Conservation (phyloP, 2,797 vertebrate genomes). For the Gila robusta region DNA sequence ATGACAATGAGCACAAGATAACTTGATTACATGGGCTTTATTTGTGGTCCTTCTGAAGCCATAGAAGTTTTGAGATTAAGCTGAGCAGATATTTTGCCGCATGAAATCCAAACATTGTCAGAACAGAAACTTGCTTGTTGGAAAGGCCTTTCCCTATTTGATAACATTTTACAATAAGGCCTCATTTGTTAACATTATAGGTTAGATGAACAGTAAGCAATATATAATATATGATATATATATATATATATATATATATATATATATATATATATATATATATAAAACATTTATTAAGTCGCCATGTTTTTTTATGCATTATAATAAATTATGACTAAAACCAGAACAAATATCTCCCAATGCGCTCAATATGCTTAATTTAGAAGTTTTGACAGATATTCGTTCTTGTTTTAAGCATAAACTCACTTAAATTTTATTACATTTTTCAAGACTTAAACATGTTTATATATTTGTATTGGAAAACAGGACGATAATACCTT, state of each 20-base stretch:
- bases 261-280: too few relatives aligned
- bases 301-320: background rate
- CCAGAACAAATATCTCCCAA: too few relatives aligned
- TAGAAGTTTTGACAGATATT: too few relatives aligned
- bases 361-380: too few relatives aligned
- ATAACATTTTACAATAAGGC: constrained; percentile 4
- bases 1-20: constrained; percentile 30
- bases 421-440: too few relatives aligned
- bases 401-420: too few relatives aligned
- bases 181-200: background rate
- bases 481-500: too few relatives aligned
- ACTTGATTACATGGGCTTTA: background rate
- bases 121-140: background rate
- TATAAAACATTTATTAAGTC: background rate
- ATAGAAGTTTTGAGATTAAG: background rate
- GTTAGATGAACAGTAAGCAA: background rate
- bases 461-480: too few relatives aligned
- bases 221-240: background rate
- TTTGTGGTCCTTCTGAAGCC: background rate
- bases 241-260: background rate
- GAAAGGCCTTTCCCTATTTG: background rate
- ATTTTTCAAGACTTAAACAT: too few relatives aligned
- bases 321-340: too few relatives aligned
- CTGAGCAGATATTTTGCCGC: background rate
- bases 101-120: constrained; percentile 17